Base-by-base conservation (phyloP, 1,140 invertebrate genomes). In the Physella acuta region DNA sequence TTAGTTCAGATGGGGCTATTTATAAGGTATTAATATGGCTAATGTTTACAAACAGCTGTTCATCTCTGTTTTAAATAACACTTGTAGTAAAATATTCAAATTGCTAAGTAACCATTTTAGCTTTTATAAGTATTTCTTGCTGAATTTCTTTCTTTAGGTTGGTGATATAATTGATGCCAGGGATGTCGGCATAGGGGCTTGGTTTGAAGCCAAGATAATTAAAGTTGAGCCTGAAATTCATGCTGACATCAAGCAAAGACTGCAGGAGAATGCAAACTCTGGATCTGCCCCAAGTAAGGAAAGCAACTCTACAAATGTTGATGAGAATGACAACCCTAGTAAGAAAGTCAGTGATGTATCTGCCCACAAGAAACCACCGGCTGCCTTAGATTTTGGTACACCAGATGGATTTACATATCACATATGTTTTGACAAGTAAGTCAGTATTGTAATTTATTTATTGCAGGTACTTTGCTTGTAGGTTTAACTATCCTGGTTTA, bases 101-200 rank as follows among this genome's bases (percentile, higher is more conserved):
- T n/a, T n/a, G n/a, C n/a, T n/a, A n/a, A n/a, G n/a, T n/a, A n/a
- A n/a, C n/a, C n/a, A n/a, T n/a, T n/a, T n/a, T n/a, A n/a, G n/a
- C n/a, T n/a, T n/a, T n/a, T n/a, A n/a, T n/a, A n/a, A n/a, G n/a
- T n/a, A n/a, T n/a, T n/a, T n/a, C n/a, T 44, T 44, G 8, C 8
- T 44, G 39, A n/a, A 16, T 55, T 11, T 51, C 73, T 73, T 72
- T 70, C 79, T 75, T 55, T 59, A 87, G 85, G 73, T 91, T 72
- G 91, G 89, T 37, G 92, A 94, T 83, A 82, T 89, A 1, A 82
- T 94, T 70, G 93, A 94, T 85, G 88, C 88, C 31, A 86, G 88
- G 69, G 86, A 88, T 75, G 56, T 79, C 24, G 83, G 84, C 60
- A 79, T 82, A 71, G 87, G 86, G 49, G 83, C 82, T 5, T 85